Evolutionary conservation across 1,140 invertebrate genomes (phyloP), one percentile per base, ranked within the genome.

Genomic region (Pararge aegeria): DNA sequence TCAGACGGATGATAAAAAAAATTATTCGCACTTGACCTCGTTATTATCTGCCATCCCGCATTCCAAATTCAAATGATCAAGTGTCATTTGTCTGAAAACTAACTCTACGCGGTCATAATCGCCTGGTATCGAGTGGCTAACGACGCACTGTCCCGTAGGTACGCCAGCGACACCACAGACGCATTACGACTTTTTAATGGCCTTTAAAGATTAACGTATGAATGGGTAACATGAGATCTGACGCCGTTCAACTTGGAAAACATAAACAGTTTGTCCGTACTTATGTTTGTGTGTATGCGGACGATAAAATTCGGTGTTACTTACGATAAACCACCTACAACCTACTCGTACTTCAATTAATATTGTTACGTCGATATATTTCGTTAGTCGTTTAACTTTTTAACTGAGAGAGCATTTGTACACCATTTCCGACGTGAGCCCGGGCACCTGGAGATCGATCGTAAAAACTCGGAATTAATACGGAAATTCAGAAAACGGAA

Each of bases 101-200:
- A 73, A 78, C 76, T 72, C 81, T 69, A 40, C 61, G 48, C 69
- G 68, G 56, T 82, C 76, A 83, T 89, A 81, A 81, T 75, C 58
- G 72, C 78, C 81, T 78, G 81, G 81, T 89, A 75, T 89, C 86
- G 75, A 63, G 73, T 89, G 72, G 78, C 81, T 87, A 89, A 89
- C 83, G 86, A 89, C 68, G 60, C 71, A 77, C 83, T 89, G 86
- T 89, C 83, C 83, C 80, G 82, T 85, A 83, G 83, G 83, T 83
- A 75, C 61, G 57, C 66, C 57, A 71, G 57, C 68, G 72, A 78
- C 73, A 78, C 67, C 73, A 70, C 68, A 67, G 62, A 65, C 70
- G 75, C 64, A 66, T 86, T 85, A 88, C 80, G 82, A 84, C 71
- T 83, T 76, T 89, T 87, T 89, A 89, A 89, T 87, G 79, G 66